Conservation (phyloP, 1,140 invertebrate genomes). For the Theocolax elegans region DNA sequence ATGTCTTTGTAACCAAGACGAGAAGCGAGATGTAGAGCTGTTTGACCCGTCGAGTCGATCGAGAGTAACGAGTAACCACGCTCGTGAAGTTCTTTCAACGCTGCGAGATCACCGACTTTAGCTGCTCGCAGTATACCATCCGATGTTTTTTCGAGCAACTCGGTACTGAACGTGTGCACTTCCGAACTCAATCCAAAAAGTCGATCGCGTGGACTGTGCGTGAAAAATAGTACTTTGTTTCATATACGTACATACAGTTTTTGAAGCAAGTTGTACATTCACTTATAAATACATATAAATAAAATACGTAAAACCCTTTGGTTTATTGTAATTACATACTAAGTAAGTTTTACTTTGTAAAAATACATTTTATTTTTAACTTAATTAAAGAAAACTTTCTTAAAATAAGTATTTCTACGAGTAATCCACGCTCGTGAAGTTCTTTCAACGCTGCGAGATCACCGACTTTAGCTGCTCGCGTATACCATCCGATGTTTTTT, state of each 20-base stretch:
- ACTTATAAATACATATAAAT: no score
- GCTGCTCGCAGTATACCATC: slow-evolving; percentile 85
- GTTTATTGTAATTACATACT: no score
- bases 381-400: no score
- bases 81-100: slow-evolving; percentile 83
- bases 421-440: slow-evolving; percentile 83
- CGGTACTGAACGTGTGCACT: slow-evolving; percentile 65
- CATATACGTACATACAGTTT: no score
- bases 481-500: slow-evolving; percentile 83
- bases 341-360: no score
- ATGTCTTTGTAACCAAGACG: slow-evolving; percentile 90
- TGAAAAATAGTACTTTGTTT: no score
- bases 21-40: slow-evolving; percentile 88
- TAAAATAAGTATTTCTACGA: no score
- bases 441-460: slow-evolving; percentile 82
- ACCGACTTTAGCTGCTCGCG: slow-evolving; percentile 82
- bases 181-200: slow-evolving; percentile 62
- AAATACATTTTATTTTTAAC: no score
- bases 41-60: slow-evolving; percentile 88
- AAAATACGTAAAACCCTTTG: no score
- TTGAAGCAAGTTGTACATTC: no score
- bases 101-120: slow-evolving; percentile 78
- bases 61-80: slow-evolving; percentile 87
- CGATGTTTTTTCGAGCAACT: slow-evolving; percentile 80
- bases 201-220: slow-evolving; percentile 61